These are phyloP conservation scores for Melinaea marsaeus DNA, from an alignment of 2,888 invertebrate species.

Conservation along the genomic window DNA sequence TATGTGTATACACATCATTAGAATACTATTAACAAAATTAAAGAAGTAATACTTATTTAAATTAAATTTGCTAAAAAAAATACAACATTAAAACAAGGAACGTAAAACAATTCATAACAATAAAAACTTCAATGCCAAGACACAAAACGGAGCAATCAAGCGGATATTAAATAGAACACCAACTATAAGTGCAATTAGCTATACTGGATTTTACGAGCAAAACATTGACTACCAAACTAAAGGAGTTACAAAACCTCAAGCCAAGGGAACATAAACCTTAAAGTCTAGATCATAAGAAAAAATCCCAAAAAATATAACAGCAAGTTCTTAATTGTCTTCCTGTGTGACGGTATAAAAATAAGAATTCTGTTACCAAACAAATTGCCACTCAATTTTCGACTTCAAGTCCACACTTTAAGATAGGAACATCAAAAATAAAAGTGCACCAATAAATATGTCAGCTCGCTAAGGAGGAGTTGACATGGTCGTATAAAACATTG, in stretches of 20 bases:
- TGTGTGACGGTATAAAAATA: constrained; percentile 38
- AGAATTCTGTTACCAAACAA: constrained; percentile 21
- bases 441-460: constrained; percentile 36
- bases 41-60: neutral
- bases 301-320: constrained; percentile 31
- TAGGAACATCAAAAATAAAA: constrained; percentile 1
- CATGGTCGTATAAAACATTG: constrained; percentile 70
- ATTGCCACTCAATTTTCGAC: constrained; percentile 23
- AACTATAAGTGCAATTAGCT: constrained; percentile 62
- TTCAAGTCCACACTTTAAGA: constrained; percentile 25
- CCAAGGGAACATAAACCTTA: constrained; percentile 2
- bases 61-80: constrained; percentile 10
- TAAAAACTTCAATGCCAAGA: constrained; percentile 63
- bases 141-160: constrained; percentile 58
- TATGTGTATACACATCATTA: no score
- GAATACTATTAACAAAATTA: no score
- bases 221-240: constrained; percentile 51
- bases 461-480: constrained; percentile 60
- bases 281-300: constrained; percentile 21
- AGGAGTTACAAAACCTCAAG: constrained; percentile 1
- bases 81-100: constrained; percentile 17
- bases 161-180: constrained; percentile 68
- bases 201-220: constrained; percentile 65
- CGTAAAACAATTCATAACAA: constrained; percentile 68
- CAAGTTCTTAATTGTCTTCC: constrained; percentile 46